phyloP scores from a whole-genome alignment of 2,113 vertebrate genomes.

The Murina feae region DNA sequence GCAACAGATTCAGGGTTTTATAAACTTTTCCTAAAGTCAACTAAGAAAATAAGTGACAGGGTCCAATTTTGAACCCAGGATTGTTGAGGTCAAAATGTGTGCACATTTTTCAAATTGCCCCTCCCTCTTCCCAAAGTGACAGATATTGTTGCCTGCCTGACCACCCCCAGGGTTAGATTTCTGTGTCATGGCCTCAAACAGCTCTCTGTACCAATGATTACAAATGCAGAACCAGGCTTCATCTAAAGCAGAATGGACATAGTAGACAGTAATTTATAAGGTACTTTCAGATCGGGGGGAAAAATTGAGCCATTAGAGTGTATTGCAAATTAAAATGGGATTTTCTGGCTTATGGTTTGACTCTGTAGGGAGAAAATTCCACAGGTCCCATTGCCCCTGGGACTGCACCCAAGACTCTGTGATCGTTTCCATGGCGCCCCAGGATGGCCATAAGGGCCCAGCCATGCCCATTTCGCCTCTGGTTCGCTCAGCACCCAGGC shows the following conservation, averaged over 20 bases:
- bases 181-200: not conserved
- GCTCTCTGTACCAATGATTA: not conserved
- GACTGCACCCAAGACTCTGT: not conserved
- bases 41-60: not conserved
- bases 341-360: not conserved
- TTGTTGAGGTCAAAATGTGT: not conserved
- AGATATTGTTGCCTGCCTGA: not conserved
- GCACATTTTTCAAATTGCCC: not conserved
- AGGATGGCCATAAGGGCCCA: not conserved
- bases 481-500: slow-evolving; percentile 43
- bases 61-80: not conserved
- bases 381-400: accelerated
- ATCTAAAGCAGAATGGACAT: not conserved
- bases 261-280: not conserved
- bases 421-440: not conserved
- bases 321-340: not conserved
- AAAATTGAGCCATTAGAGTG: not conserved
- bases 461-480: not conserved
- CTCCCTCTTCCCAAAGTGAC: not conserved
- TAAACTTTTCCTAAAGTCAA: not conserved
- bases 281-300: not conserved
- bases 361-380: not conserved
- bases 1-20: not conserved
- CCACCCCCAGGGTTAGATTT: not conserved
- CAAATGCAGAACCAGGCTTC: not conserved